Evolutionary conservation across 2,888 invertebrate genomes (phyloP).

Genomic region (Ormyrus labotus): DNA sequence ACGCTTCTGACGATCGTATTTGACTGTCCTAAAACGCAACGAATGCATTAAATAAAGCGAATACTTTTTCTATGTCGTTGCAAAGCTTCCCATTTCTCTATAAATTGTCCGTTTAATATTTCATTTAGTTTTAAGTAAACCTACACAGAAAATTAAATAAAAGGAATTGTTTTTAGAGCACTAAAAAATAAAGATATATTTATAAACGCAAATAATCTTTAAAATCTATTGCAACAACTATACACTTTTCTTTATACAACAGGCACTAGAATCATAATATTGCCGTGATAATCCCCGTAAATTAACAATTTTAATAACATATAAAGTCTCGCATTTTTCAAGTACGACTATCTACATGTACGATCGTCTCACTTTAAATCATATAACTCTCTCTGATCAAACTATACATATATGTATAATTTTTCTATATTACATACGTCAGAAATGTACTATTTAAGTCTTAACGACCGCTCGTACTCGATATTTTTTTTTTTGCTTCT

Average conservation of each 20-base stretch:
- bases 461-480: slow-evolving; percentile 12
- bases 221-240: slow-evolving; percentile 52
- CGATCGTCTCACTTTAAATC: slow-evolving; percentile 45
- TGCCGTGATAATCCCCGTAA: slow-evolving; percentile 59
- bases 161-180: slow-evolving; percentile 19
- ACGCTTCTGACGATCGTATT: slow-evolving; percentile 44
- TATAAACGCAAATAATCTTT: slow-evolving; percentile 39
- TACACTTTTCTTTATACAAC: slow-evolving; percentile 52
- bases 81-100: background rate
- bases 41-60: slow-evolving; percentile 7
- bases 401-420: slow-evolving; percentile 29
- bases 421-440: slow-evolving; percentile 40
- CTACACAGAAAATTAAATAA: background rate
- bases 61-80: background rate
- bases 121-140: background rate
- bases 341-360: slow-evolving; percentile 43
- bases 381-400: slow-evolving; percentile 23
- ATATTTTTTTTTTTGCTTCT: background rate
- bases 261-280: slow-evolving; percentile 59
- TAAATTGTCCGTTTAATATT: background rate
- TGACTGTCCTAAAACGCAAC: slow-evolving; percentile 17
- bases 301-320: slow-evolving; percentile 28
- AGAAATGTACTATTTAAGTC: slow-evolving; percentile 45
- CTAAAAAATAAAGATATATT: slow-evolving; percentile 36
- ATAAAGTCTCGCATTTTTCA: slow-evolving; percentile 14